A percentile compares a stretch with the other conserved stretches of the same genome.
phyloP scores from a whole-genome alignment of 1,140 invertebrate genomes.

The Leptinotarsa undecemlineata region DNA sequence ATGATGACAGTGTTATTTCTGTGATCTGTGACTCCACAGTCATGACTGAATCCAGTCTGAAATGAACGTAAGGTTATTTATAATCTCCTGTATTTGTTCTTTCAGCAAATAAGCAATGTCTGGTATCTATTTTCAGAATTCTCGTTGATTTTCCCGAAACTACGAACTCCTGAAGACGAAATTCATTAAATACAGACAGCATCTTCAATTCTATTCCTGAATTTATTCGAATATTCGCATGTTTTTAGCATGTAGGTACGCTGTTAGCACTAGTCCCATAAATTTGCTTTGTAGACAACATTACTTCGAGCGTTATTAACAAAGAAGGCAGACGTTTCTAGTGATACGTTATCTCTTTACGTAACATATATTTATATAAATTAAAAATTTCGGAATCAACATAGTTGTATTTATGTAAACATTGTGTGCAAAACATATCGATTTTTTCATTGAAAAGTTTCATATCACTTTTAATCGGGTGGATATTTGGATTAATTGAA shows the following conservation, averaged over 20 bases:
- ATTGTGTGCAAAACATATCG: not conserved
- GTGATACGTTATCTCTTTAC: not conserved
- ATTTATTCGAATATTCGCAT: no score
- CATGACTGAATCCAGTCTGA: not conserved
- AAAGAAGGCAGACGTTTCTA: not conserved
- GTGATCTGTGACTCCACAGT: not conserved
- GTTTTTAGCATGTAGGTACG: no score
- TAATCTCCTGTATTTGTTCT: not conserved
- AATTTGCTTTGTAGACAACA: no score
- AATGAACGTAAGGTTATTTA: not conserved
- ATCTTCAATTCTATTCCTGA: no score
- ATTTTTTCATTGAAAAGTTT: not conserved
- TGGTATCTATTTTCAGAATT: not conserved
- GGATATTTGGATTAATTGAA: not conserved
- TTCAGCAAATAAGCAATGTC: not conserved
- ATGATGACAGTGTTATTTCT: not conserved
- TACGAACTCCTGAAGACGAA: no score
- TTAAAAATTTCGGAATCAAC: not conserved
- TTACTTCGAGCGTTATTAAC: no score
- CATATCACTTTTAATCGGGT: not conserved
- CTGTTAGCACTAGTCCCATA: no score
- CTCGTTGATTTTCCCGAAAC: no score
- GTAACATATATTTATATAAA: not conserved
- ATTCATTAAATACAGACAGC: no score
- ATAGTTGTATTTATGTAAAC: not conserved